Percentiles rank a stretch among this genome's conserved stretches.
These are phyloP conservation scores for Penaeus chinensis DNA, from an alignment of 1,140 invertebrate genomes.

Conservation along the genomic window DNA sequence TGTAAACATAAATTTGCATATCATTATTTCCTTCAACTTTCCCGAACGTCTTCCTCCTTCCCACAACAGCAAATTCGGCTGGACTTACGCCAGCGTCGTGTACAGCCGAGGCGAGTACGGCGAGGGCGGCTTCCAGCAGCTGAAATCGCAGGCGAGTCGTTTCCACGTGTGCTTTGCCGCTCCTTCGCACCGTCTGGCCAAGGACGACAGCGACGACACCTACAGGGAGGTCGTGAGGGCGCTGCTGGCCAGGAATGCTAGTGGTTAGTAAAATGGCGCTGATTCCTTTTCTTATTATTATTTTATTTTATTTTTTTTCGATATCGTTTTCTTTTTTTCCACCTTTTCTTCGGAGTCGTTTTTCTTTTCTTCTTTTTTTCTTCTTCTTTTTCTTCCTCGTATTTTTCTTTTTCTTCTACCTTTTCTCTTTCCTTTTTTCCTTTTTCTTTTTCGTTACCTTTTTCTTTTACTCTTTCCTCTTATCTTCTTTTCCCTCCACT, in stretches of 20 bases:
- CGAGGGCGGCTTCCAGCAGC: constrained; percentile 72
- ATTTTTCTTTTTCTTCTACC: too few relatives aligned
- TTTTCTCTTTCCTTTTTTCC: too few relatives aligned
- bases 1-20: not conserved
- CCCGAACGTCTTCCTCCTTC: not conserved
- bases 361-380: not conserved
- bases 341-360: not conserved
- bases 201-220: constrained; percentile 68
- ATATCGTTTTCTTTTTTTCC: too few relatives aligned
- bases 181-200: constrained; percentile 66
- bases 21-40: not conserved
- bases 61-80: constrained; percentile 70
- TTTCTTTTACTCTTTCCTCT: too few relatives aligned
- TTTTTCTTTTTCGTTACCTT: too few relatives aligned
- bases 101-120: constrained; percentile 73
- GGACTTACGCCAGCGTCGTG: constrained; percentile 74
- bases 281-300: not conserved
- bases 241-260: constrained; percentile 64
- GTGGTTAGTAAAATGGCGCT: not conserved
- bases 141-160: constrained; percentile 68
- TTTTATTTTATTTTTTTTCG: not conserved
- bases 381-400: not conserved
- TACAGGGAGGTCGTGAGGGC: constrained; percentile 71
- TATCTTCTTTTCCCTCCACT: too few relatives aligned
- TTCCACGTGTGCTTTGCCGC: constrained; percentile 72